These are phyloP conservation scores for Heliconius ethilla DNA, from an alignment of 2,888 invertebrate genomes.

Conservation along the genomic window DNA sequence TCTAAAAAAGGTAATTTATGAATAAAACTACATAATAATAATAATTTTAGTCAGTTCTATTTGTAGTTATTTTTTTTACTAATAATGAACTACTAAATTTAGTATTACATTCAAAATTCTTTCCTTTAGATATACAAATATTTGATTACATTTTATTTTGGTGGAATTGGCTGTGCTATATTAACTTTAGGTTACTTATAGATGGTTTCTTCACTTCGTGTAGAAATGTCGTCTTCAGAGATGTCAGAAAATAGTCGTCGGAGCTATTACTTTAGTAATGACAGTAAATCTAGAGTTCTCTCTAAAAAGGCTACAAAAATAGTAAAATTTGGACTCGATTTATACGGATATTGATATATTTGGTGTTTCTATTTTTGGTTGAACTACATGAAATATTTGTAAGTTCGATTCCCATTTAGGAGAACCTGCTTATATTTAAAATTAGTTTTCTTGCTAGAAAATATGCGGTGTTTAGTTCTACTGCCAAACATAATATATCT, in stretches of 20 bases:
- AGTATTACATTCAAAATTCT: neutral
- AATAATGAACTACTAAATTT: neutral
- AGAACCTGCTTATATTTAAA: too few relatives aligned
- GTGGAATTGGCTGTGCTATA: neutral
- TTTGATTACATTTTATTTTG: neutral
- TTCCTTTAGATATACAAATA: neutral
- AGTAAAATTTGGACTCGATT: too few relatives aligned
- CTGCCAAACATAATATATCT: neutral
- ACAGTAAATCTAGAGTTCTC: neutral
- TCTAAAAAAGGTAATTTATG: neutral
- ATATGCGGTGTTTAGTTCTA: too few relatives aligned
- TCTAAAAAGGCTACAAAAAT: too few relatives aligned
- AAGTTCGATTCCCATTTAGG: too few relatives aligned
- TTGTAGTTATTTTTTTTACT: neutral
- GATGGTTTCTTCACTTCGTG: neutral
- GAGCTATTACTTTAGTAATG: neutral
- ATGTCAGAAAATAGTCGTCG: neutral
- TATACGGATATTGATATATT: too few relatives aligned
- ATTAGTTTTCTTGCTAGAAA: too few relatives aligned
- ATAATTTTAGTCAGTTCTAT: neutral
- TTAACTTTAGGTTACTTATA: neutral
- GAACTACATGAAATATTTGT: too few relatives aligned
- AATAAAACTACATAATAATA: neutral
- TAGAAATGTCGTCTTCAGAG: neutral
- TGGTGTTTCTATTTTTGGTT: too few relatives aligned